Evolutionary conservation across 2,113 vertebrate species (phyloP).

Genomic region (Phalacrocorax brasilianus): DNA sequence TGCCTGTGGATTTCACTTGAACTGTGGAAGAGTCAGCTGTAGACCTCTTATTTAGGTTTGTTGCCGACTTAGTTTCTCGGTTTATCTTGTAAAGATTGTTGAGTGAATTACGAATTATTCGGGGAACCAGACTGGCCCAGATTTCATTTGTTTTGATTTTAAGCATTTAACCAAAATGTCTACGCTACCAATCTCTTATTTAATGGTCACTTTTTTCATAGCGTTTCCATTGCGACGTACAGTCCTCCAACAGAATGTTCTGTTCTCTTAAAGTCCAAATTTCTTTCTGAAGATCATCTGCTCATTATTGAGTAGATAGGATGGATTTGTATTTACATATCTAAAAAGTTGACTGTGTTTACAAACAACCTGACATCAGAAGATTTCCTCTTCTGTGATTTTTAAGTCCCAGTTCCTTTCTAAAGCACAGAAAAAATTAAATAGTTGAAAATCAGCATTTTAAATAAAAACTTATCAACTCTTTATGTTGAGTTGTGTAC

Average conservation of each 20-base stretch:
- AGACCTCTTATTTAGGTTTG: not conserved
- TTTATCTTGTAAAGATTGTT: not conserved
- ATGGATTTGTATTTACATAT: not conserved
- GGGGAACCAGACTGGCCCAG: not conserved
- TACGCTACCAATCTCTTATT: not conserved
- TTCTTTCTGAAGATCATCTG: not conserved
- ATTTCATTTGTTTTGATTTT: not conserved
- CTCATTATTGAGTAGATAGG: not conserved
- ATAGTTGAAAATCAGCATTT: not conserved
- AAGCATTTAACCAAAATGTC: not conserved
- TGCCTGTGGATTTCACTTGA: not conserved
- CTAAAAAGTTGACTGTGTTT: not conserved
- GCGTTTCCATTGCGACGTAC: not conserved
- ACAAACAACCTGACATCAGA: not conserved
- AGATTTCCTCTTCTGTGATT: not conserved
- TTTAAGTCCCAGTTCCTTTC: not conserved
- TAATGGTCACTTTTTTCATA: not conserved
- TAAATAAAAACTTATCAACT: not conserved
- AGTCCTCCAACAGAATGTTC: not conserved
- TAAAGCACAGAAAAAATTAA: not conserved
- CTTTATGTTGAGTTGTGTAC: not conserved
- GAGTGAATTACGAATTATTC: not conserved
- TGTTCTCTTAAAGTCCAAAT: not conserved
- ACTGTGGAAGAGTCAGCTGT: not conserved
- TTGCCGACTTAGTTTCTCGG: not conserved